These are phyloP conservation scores for Phyllotreta cruciferae DNA, from an alignment of 2,888 invertebrate species.

Conservation along the genomic window DNA sequence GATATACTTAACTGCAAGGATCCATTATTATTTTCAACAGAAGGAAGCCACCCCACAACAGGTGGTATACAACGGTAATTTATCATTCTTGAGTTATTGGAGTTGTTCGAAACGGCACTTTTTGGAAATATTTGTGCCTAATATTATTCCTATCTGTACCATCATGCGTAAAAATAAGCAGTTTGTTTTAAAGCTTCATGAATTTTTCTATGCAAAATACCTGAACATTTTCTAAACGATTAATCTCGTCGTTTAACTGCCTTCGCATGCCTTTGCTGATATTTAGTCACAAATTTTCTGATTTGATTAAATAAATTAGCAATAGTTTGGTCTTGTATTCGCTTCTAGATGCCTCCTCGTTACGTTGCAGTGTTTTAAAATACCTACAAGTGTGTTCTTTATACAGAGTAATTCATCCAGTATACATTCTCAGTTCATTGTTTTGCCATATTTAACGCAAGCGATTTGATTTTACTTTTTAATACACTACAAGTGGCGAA, in stretches of 20 bases:
- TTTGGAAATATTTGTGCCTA: not conserved
- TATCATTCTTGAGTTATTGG: constrained; percentile 30
- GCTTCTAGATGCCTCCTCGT: constrained; percentile 21
- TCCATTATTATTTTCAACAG: constrained; percentile 33
- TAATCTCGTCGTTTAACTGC: constrained; percentile 23
- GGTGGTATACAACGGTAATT: constrained; percentile 30
- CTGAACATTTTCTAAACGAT: constrained; percentile 22
- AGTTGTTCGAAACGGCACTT: not conserved
- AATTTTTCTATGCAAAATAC: constrained; percentile 27
- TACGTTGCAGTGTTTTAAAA: constrained; percentile 20
- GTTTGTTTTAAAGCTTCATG: constrained; percentile 16
- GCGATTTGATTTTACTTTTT: too few relatives aligned
- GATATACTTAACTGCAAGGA: constrained; percentile 25
- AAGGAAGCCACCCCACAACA: constrained; percentile 32
- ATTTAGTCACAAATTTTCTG: constrained; percentile 34
- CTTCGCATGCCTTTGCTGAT: constrained; percentile 12
- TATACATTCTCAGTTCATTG: not conserved
- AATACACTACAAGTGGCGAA: too few relatives aligned
- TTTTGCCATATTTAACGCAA: not conserved
- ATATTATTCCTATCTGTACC: not conserved
- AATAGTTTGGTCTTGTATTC: constrained; percentile 28
- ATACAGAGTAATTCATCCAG: constrained; percentile 22
- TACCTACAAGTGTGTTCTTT: constrained; percentile 6
- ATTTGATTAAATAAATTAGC: constrained; percentile 38
- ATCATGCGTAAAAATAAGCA: too few relatives aligned